Conservation (phyloP, 2,888 invertebrate species). For the Margaritifera margaritifera region DNA sequence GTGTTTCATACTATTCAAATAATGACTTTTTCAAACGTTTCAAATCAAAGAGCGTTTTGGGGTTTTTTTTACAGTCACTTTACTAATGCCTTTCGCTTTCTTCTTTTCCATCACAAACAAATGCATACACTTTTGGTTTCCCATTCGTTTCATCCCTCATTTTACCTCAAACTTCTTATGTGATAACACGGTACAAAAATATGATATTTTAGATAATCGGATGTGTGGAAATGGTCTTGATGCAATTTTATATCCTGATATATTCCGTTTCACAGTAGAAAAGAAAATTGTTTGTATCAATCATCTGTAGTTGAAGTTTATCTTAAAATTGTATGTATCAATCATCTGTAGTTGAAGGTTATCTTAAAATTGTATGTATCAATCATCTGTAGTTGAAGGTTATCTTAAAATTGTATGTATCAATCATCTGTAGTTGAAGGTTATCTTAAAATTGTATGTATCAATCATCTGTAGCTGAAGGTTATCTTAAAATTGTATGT, state of each 20-base stretch:
- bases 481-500: no score
- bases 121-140: constrained; percentile 8
- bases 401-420: no score
- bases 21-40: constrained; percentile 6
- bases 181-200: neutral
- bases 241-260: constrained; percentile 9
- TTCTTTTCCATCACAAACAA: constrained; percentile 10
- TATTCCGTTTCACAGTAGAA: constrained; percentile 10
- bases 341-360: no score
- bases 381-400: no score
- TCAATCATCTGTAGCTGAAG: no score
- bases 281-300: constrained; percentile 3
- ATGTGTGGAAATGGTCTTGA: constrained; percentile 11
- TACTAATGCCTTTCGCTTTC: neutral
- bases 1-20: no score
- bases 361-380: no score
- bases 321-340: no score
- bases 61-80: constrained; percentile 4
- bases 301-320: no score
- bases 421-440: no score
- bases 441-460: no score
- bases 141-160: constrained; percentile 12
- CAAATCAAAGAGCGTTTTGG: constrained; percentile 9
- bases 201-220: no score
- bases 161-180: constrained; percentile 7